phyloP scores from a whole-genome alignment of 2,113 vertebrate species.

The Danio rerio region GRCz12tu NC_133180.1:45889001-45889500 shows the following conservation, averaged over 20 bases:
- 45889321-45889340: not conserved
- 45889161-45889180: slow-evolving; percentile 81
- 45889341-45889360: not conserved
- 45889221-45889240: slow-evolving; percentile 86
- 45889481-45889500: not conserved
- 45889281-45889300: slow-evolving; percentile 61
- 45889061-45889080: slow-evolving; percentile 50
- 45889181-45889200: slow-evolving; percentile 90
- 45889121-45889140: slow-evolving; percentile 81
- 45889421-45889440: not conserved
- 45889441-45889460: not conserved
- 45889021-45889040: slow-evolving; percentile 40
- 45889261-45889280: slow-evolving; percentile 79
- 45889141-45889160: slow-evolving; percentile 83
- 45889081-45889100: slow-evolving; percentile 59
- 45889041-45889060: slow-evolving; percentile 55
- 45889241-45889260: slow-evolving; percentile 76
- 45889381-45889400: slow-evolving; percentile 3
- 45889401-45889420: not conserved
- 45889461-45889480: not conserved
- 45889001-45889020: slow-evolving; percentile 43
- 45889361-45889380: not conserved
- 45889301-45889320: not conserved
- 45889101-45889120: slow-evolving; percentile 78
- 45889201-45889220: slow-evolving; percentile 86